phyloP scores from a whole-genome alignment of 2,888 invertebrate genomes.

The Iphiclides podalirius region DNA sequence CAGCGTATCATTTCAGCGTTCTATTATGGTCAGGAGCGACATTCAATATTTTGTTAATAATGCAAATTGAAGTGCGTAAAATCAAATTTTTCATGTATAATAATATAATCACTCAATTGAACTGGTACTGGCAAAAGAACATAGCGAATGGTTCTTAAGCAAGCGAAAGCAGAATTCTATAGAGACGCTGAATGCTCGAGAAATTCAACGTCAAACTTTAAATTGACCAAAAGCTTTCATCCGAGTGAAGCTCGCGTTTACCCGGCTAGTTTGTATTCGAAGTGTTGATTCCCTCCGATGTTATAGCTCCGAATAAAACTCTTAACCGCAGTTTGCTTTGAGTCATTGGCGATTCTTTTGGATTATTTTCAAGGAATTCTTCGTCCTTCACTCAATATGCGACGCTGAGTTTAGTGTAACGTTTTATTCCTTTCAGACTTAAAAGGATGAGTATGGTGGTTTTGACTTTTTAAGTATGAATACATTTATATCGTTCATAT shows the following conservation, averaged over 20 bases:
- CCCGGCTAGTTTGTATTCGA: constrained; percentile 34
- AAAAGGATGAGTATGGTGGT: not conserved
- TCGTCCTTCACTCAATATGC: not conserved
- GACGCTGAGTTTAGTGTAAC: not conserved
- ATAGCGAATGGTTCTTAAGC: too few relatives aligned
- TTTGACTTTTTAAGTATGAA: not conserved
- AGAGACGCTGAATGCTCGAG: constrained; percentile 18
- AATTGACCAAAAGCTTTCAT: constrained; percentile 50
- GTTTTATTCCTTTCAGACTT: constrained; percentile 17
- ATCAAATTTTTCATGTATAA: too few relatives aligned
- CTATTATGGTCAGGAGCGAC: too few relatives aligned
- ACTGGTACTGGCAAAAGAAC: too few relatives aligned
- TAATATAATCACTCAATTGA: too few relatives aligned
- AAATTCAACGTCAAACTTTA: constrained; percentile 41
- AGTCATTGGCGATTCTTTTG: constrained; percentile 30
- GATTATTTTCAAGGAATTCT: constrained; percentile 15
- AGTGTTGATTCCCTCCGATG: constrained; percentile 35
- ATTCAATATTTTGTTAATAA: too few relatives aligned
- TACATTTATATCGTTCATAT: not conserved
- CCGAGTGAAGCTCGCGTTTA: constrained; percentile 27
- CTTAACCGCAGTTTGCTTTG: constrained; percentile 30
- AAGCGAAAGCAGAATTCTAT: too few relatives aligned
- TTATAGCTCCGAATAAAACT: constrained; percentile 36
- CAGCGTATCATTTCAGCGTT: too few relatives aligned
- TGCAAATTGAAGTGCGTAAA: too few relatives aligned